Evolutionary conservation across 92 coral and sea anemone genomes (phyloP).

Genomic region (Palythoa grandis): DNA sequence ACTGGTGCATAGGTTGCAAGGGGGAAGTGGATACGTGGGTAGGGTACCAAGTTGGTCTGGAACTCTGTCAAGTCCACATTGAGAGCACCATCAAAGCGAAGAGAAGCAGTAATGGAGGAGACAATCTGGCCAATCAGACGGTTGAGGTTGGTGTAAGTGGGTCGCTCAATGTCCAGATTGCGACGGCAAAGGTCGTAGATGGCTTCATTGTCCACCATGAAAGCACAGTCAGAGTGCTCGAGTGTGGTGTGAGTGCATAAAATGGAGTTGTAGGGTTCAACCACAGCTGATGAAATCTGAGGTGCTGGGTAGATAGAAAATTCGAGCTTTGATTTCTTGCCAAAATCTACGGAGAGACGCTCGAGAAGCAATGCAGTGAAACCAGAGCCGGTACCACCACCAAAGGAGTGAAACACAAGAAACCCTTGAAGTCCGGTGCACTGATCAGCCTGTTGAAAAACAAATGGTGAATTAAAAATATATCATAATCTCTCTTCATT

Average conservation of each 20-base stretch:
- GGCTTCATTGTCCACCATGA: constrained; percentile 86
- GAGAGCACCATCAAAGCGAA: no score
- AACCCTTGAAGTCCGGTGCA: constrained; percentile 74
- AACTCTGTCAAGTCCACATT: no score
- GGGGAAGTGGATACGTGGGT: no score
- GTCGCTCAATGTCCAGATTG: constrained; percentile 61
- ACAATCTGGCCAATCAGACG: constrained; percentile 91
- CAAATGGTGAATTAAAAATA: neutral
- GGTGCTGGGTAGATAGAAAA: constrained; percentile 94
- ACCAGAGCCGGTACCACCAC: constrained; percentile 91
- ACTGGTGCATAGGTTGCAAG: no score
- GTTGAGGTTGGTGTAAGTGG: constrained; percentile 88
- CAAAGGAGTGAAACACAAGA: constrained; percentile 92
- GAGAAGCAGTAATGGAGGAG: no score
- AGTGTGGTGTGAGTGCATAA: constrained; percentile 81
- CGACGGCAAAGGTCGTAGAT: neutral
- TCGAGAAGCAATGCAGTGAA: constrained; percentile 80
- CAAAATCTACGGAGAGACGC: constrained; percentile 83
- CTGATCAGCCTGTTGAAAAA: constrained; percentile 45
- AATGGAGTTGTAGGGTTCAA: constrained; percentile 83
- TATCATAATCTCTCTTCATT: no score
- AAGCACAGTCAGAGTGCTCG: constrained; percentile 81
- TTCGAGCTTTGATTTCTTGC: constrained; percentile 93
- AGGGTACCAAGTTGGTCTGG: no score
- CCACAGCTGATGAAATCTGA: constrained; percentile 88